Conservation (phyloP, 2,888 invertebrate species). For the Xiphydria camelus region DNA sequence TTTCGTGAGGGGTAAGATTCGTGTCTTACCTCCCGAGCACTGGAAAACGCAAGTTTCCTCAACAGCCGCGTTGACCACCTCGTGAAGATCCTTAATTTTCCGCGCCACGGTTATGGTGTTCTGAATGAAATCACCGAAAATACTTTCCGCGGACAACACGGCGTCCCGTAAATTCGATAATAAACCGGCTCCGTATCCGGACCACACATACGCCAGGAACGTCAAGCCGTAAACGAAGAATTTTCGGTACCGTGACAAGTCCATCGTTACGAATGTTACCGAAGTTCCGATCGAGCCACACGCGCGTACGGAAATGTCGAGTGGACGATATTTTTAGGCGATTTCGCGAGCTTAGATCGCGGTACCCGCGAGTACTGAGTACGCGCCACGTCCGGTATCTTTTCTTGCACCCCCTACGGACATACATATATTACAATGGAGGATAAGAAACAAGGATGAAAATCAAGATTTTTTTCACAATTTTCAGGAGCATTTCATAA, state of each 20-base stretch:
- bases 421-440: too few relatives aligned
- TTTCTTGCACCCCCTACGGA: too few relatives aligned
- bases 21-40: conserved; percentile 73
- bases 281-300: too few relatives aligned
- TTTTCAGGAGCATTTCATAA: too few relatives aligned
- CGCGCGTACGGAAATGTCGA: too few relatives aligned
- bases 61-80: conserved; percentile 82
- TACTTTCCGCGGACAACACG: conserved; percentile 76
- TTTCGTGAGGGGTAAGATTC: too few relatives aligned
- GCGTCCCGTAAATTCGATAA: conserved; percentile 77
- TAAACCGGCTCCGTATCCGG: conserved; percentile 78
- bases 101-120: conserved; percentile 75
- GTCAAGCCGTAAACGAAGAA: conserved; percentile 74
- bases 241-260: conserved; percentile 73
- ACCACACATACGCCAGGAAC: conserved; percentile 78
- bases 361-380: too few relatives aligned
- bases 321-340: conserved; percentile 2
- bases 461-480: too few relatives aligned
- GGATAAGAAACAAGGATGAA: too few relatives aligned
- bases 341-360: conserved; percentile 1
- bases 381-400: too few relatives aligned
- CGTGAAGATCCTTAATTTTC: conserved; percentile 76
- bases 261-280: conserved; percentile 63
- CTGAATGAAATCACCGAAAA: conserved; percentile 76
- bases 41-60: conserved; percentile 80